These are phyloP conservation scores for Ips nitidus DNA, from an alignment of 1,140 invertebrate species.

Conservation along the genomic window DNA sequence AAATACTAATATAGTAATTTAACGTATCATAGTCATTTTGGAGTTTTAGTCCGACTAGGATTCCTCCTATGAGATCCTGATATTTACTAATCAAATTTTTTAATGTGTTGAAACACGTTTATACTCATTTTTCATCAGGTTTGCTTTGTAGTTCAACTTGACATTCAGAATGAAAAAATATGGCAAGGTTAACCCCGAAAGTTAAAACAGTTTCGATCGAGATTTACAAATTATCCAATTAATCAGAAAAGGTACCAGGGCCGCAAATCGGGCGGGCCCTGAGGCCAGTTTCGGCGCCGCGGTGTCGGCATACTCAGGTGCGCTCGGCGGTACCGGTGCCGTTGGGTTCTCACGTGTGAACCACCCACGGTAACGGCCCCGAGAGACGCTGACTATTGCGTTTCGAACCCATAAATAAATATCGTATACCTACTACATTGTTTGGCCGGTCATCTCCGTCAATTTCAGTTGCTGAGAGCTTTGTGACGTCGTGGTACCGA, in stretches of 20 bases:
- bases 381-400: conserved; percentile 19
- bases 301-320: conserved; percentile 32
- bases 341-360: conserved; percentile 31
- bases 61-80: too few species aligned
- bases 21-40: too few species aligned
- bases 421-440: background rate
- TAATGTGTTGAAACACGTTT: background rate
- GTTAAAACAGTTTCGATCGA: too few species aligned
- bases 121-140: background rate
- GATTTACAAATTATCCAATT: background rate
- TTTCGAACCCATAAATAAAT: conserved; percentile 6
- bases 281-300: conserved; percentile 19
- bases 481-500: too few species aligned
- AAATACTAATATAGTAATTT: too few species aligned
- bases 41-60: too few species aligned
- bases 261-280: conserved; percentile 4
- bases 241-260: background rate
- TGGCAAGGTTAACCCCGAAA: too few species aligned
- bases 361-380: conserved; percentile 28
- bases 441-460: background rate
- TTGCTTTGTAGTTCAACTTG: too few species aligned
- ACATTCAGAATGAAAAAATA: too few species aligned
- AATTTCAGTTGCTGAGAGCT: too few species aligned
- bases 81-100: too few species aligned
- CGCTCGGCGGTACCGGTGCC: conserved; percentile 18